These are phyloP conservation scores for Drosophila lacicola DNA, from an alignment of 2,888 invertebrate species.

Conservation along the genomic window DNA sequence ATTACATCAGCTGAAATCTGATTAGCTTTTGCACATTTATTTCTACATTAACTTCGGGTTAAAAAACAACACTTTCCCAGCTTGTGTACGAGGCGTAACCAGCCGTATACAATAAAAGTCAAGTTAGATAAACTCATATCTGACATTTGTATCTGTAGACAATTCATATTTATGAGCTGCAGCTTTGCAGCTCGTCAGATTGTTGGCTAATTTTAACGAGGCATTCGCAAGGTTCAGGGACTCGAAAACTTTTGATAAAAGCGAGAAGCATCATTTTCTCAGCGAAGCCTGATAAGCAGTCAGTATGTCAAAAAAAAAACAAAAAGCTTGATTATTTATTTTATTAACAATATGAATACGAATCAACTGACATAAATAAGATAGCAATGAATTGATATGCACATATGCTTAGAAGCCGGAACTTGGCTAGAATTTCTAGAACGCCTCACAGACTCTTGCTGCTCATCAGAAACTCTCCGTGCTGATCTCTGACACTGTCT, in stretches of 20 bases:
- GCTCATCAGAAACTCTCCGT: background rate
- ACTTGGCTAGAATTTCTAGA: constrained; percentile 43
- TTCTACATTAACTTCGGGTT: constrained; percentile 6
- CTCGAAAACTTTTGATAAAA: constrained; percentile 23
- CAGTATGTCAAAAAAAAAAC: constrained; percentile 6
- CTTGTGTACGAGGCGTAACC: constrained; percentile 5
- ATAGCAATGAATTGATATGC: constrained; percentile 43
- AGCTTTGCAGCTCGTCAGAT: constrained; percentile 16
- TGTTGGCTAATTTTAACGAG: constrained; percentile 24
- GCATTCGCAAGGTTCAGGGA: constrained; percentile 38
- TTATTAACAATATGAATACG: constrained; percentile 37
- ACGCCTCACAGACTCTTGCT: constrained; percentile 12
- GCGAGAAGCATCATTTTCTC: constrained; percentile 22
- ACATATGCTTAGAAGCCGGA: constrained; percentile 68
- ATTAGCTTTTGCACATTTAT: constrained; percentile 14
- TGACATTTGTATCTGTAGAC: constrained; percentile 19
- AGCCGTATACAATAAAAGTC: background rate
- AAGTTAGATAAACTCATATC: constrained; percentile 15
- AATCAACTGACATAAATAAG: constrained; percentile 40
- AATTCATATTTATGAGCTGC: constrained; percentile 52
- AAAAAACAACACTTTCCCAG: constrained; percentile 29
- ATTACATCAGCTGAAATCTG: constrained; percentile 5
- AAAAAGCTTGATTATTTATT: constrained; percentile 19
- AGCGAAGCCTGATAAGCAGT: constrained; percentile 43
- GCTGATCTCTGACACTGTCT: background rate